phyloP scores from a whole-genome alignment of 1,140 invertebrate genomes.

The Drosophila carrolli region DNA sequence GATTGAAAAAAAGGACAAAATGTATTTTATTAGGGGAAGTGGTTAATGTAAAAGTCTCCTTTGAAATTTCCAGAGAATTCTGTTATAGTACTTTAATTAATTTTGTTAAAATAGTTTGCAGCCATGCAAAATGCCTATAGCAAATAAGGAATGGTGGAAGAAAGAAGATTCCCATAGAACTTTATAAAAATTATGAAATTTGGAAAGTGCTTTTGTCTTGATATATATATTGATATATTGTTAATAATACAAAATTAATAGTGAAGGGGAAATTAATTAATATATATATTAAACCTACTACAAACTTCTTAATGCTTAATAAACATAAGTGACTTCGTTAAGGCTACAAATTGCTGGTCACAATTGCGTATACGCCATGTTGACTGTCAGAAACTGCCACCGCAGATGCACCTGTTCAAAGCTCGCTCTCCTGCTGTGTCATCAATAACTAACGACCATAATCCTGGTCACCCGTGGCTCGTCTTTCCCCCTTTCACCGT shows the following conservation, averaged over 20 bases:
- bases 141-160: background rate
- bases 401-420: conserved; percentile 31
- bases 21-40: too few relatives aligned
- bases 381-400: conserved; percentile 10
- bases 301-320: background rate
- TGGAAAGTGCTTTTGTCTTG: too few relatives aligned
- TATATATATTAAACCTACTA: too few relatives aligned
- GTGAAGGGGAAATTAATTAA: too few relatives aligned
- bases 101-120: background rate
- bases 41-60: background rate
- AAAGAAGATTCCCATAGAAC: too few relatives aligned
- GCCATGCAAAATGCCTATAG: background rate
- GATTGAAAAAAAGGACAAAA: background rate
- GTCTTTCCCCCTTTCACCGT: background rate
- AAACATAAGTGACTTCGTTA: background rate
- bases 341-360: conserved; percentile 7
- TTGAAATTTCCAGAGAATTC: background rate
- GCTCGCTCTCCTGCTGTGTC: conserved; percentile 23
- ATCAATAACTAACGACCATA: conserved; percentile 55
- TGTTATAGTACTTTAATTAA: background rate
- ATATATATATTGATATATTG: too few relatives aligned
- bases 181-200: background rate
- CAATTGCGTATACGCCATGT: conserved; percentile 36
- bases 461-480: conserved; percentile 34
- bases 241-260: too few relatives aligned